Evolutionary conservation across 2,113 vertebrate species (phyloP).

Genomic region (Cottus gobio): DNA sequence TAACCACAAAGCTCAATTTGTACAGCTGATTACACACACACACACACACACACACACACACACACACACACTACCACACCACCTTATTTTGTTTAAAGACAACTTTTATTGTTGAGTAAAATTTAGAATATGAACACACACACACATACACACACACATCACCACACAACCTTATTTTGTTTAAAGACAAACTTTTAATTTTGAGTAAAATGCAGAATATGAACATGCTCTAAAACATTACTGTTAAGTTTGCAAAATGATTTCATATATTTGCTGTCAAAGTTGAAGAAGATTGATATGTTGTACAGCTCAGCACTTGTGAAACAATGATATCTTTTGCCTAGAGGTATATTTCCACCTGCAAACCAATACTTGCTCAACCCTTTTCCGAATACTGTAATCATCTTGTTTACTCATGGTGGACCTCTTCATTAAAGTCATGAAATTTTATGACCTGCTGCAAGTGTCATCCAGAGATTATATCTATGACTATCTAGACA

Average conservation of each 20-base stretch:
- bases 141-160: neutral
- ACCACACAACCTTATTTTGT: neutral
- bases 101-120: neutral
- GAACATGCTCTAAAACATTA: neutral
- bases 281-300: neutral
- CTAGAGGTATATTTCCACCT: constrained; percentile 10
- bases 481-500: neutral
- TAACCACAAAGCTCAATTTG: neutral
- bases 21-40: neutral
- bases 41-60: neutral
- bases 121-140: neutral
- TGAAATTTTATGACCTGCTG: constrained; percentile 11
- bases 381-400: constrained; percentile 51
- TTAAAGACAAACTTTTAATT: neutral
- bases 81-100: too few relatives aligned
- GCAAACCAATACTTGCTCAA: constrained; percentile 60
- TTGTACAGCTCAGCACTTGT: constrained; percentile 1
- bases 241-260: neutral
- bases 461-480: neutral
- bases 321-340: constrained; percentile 31
- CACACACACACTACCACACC: neutral
- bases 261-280: neutral
- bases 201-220: neutral
- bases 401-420: constrained; percentile 57
- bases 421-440: constrained; percentile 1